Percentiles rank a stretch among this genome's conserved stretches.
Evolutionary conservation across 2,888 invertebrate species (phyloP).

Genomic region (Clistopyga incitator): DNA sequence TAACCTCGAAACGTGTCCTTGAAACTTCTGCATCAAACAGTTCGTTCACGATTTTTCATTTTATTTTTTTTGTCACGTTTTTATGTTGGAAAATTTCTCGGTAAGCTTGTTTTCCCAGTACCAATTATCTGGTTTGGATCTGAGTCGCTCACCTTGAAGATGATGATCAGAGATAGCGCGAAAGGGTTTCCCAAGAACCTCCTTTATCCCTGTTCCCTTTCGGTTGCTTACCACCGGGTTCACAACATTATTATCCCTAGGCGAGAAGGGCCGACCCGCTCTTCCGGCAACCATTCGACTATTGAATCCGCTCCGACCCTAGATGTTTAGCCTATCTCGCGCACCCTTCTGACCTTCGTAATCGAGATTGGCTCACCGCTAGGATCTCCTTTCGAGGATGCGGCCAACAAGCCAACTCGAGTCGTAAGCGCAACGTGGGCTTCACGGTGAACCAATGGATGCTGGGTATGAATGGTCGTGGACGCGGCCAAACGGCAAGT

Average conservation of each 20-base stretch:
- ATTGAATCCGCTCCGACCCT: slow-evolving; percentile 64
- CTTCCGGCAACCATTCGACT: slow-evolving; percentile 29
- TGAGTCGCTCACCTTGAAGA: no score
- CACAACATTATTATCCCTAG: slow-evolving; percentile 59
- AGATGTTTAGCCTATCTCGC: slow-evolving; percentile 56
- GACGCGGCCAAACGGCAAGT: slow-evolving; percentile 31
- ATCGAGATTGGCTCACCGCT: slow-evolving; percentile 68
- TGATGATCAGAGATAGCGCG: slow-evolving; percentile 4
- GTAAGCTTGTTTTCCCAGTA: no score
- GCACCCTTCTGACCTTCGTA: slow-evolving; percentile 64
- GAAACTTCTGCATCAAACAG: not conserved
- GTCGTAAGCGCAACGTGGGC: slow-evolving; percentile 13
- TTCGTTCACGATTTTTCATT: no score
- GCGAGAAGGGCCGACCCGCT: slow-evolving; percentile 42
- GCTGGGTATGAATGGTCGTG: slow-evolving; percentile 38
- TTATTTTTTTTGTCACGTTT: no score
- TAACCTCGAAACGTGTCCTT: not conserved
- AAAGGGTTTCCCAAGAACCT: not conserved
- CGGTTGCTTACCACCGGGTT: not conserved
- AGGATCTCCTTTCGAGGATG: slow-evolving; percentile 39
- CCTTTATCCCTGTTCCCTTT: not conserved
- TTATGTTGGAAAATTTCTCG: no score
- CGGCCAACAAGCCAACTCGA: slow-evolving; percentile 37
- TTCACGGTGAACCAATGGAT: slow-evolving; percentile 39
- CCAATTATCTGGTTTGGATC: no score